A percentile compares a stretch with the other conserved stretches of the same genome.
These are phyloP conservation scores for Serranus cabrilla DNA, from an alignment of 2,797 vertebrate genomes.

Conservation along the genomic window DNA sequence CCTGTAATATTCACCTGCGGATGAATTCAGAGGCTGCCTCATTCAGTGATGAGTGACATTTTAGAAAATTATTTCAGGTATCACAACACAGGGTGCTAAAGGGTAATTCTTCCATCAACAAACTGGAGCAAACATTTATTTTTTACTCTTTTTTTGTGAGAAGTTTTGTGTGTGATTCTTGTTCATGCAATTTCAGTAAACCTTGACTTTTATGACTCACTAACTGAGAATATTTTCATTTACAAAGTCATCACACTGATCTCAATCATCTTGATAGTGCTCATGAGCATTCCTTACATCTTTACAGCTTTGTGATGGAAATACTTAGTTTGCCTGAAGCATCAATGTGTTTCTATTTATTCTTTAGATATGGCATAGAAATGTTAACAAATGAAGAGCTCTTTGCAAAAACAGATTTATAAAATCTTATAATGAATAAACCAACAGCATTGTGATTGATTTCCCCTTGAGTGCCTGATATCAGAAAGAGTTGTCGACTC, in stretches of 20 bases:
- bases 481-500: too few species aligned
- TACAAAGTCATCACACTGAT: too few species aligned
- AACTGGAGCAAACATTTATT: not conserved
- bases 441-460: too few species aligned
- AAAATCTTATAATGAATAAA: too few species aligned
- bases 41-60: slow-evolving; percentile 2
- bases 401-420: too few species aligned
- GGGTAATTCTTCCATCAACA: not conserved
- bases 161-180: not conserved
- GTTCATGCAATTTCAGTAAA: not conserved
- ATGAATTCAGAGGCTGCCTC: not conserved
- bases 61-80: not conserved
- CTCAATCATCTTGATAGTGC: too few species aligned
- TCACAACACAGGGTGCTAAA: slow-evolving; percentile 5
- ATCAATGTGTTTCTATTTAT: not conserved
- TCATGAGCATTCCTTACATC: too few species aligned
- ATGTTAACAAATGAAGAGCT: not conserved
- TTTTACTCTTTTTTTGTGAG: not conserved
- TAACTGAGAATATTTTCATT: not conserved
- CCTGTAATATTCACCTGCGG: not conserved
- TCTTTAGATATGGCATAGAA: not conserved
- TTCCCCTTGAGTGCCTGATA: too few species aligned
- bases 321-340: not conserved
- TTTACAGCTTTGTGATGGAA: not conserved
- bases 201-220: not conserved